These are phyloP conservation scores for Eupithecia tripunctaria DNA, from an alignment of 2,888 invertebrate genomes.

Conservation along the genomic window DNA sequence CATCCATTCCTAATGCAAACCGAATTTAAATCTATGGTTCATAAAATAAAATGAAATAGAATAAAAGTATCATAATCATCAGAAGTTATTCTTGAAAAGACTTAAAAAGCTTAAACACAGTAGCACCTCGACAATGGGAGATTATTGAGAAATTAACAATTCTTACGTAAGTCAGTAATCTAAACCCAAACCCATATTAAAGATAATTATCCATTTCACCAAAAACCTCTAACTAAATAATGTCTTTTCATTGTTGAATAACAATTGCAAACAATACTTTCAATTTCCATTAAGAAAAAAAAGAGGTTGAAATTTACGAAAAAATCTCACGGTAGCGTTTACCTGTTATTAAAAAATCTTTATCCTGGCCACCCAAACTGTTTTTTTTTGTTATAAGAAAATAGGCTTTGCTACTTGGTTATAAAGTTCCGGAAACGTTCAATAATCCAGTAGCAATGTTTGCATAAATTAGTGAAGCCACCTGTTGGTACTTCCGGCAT, in stretches of 20 bases:
- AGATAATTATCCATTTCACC: constrained; percentile 1
- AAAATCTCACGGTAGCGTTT: constrained; percentile 42
- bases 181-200: constrained; percentile 36
- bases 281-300: neutral
- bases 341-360: constrained; percentile 32
- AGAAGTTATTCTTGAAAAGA: neutral
- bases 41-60: neutral
- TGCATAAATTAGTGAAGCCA: constrained; percentile 25
- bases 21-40: too few species aligned
- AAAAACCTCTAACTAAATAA: neutral
- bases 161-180: constrained; percentile 57
- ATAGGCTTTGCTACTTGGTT: constrained; percentile 10
- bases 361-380: constrained; percentile 30
- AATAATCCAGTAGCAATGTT: constrained; percentile 24
- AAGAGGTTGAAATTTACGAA: neutral
- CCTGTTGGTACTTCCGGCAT: constrained; percentile 30
- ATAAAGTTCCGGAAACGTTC: constrained; percentile 23
- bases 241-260: neutral
- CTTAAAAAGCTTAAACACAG: neutral
- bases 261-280: constrained; percentile 10
- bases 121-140: constrained; percentile 7
- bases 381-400: constrained; percentile 15
- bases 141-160: constrained; percentile 40
- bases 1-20: too few species aligned
- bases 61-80: neutral